Evolutionary conservation across 2,888 invertebrate genomes (phyloP), one percentile per base, ranked within the genome.

Genomic region (Scaptomyza caliginosa): DNA sequence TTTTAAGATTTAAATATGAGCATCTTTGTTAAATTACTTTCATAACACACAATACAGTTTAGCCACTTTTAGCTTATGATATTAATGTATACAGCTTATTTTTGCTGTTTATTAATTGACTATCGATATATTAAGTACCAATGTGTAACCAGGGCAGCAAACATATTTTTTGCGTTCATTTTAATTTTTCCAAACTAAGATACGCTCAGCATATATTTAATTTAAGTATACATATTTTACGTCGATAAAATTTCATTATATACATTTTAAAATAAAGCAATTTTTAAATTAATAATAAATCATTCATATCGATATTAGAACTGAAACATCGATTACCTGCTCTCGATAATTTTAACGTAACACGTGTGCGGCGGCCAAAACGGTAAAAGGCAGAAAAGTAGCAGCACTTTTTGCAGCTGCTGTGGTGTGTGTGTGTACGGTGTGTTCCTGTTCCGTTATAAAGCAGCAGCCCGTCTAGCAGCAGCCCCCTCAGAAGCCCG

Each of bases 371-470:
- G 55, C 58, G 42, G 51, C 34, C 49, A 68, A 78, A 77, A 84
- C 77, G 77, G 81, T 77, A 77, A 81, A 76, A 74, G 58, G 56
- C 68, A 59, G 59, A 69, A 74, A 74, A 58, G 77, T 55, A 74
- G 74, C 62, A 74, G 74, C 74, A 67, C 60, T 78, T 84, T 81
- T 78, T 64, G 77, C 84, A 78, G 78, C 78, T 79, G 84, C 86
- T 80, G 77, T 71, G 65, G 78, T 71, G 86, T 75, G 77, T 77
- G 78, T 66, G 77, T 74, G 82, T 73, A 62, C 50, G 74, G 67
- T 67, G 67, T 77, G 68, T 73, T 73, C 73, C 68, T 73, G 74
- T 77, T 77, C 77, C 74, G 57, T 74, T 68, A 63, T 74, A 56
- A 77, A 59, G 48, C 78, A 68, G 67, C 72, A 74, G 58, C 59